These are phyloP conservation scores for Kryptolebias marmoratus DNA, from an alignment of 2,113 vertebrate species.

Conservation along the genomic window DNA sequence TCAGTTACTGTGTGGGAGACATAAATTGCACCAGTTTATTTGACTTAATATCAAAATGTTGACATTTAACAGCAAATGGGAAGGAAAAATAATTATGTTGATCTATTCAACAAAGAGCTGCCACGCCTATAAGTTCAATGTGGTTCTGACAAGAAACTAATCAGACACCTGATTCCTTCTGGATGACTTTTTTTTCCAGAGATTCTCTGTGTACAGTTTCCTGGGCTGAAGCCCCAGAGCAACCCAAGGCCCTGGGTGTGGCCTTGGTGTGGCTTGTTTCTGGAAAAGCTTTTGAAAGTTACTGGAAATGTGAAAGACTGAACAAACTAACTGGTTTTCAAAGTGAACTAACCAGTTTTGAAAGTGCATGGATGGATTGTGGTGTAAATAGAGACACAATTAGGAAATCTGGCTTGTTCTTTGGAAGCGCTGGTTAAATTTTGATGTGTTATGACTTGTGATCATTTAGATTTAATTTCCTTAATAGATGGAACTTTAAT, in stretches of 20 bases:
- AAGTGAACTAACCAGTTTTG: too few species aligned
- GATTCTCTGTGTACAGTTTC: too few species aligned
- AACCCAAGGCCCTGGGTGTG: too few species aligned
- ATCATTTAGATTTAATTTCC: neutral
- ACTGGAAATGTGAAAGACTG: too few species aligned
- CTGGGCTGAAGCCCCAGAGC: too few species aligned
- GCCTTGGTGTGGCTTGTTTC: too few species aligned
- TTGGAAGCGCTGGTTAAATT: neutral
- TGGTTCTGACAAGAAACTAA: neutral
- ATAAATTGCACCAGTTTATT: neutral
- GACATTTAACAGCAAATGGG: neutral
- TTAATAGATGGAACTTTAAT: neutral
- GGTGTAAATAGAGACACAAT: too few species aligned
- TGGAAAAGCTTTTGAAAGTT: too few species aligned
- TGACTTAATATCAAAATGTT: neutral
- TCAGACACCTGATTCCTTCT: neutral
- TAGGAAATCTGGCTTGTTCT: too few species aligned
- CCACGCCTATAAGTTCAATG: neutral
- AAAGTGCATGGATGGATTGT: too few species aligned
- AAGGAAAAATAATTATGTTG: neutral
- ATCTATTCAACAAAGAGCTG: neutral
- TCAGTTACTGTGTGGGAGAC: neutral
- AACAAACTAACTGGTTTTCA: too few species aligned
- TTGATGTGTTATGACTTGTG: neutral
- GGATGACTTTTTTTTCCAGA: neutral